phyloP scores from a whole-genome alignment of 1,140 invertebrate genomes.

The Chironomus striatipennis region DNA sequence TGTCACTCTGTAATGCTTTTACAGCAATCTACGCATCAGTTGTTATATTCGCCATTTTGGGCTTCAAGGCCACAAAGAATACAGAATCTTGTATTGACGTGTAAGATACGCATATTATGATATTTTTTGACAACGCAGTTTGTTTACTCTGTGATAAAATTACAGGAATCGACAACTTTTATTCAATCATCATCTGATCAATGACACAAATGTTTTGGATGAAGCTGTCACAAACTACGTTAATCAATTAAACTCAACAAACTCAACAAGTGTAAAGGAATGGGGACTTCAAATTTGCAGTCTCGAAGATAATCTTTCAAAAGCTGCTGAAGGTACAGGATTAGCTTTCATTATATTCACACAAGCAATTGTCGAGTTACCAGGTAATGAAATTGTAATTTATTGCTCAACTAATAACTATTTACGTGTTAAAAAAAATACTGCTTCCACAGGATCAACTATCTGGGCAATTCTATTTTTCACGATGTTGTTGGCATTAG shows the following conservation, averaged over 20 bases:
- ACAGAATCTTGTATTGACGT: conserved; percentile 65
- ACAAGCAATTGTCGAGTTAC: conserved; percentile 82
- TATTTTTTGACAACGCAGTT: background rate
- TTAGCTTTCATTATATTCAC: conserved; percentile 88
- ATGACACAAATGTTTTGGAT: conserved; percentile 43
- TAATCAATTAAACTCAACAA: conserved; percentile 38
- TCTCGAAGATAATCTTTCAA: conserved; percentile 19
- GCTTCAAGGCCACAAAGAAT: conserved; percentile 76
- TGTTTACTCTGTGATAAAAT: conserved; percentile 27
- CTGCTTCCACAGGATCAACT: conserved; percentile 54
- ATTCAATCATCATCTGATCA: conserved; percentile 43
- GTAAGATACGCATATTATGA: conserved; percentile 46
- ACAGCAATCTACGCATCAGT: conserved; percentile 92
- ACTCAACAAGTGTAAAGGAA: conserved; percentile 37
- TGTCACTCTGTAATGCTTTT: conserved; percentile 81
- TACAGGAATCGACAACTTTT: conserved; percentile 53
- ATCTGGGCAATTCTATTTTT: conserved; percentile 93
- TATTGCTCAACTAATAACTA: background rate
- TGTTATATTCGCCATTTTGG: conserved; percentile 80
- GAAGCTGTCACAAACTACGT: conserved; percentile 47
- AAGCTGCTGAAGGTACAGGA: conserved; percentile 89
- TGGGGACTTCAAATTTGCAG: conserved; percentile 52
- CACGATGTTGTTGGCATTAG: conserved; percentile 81
- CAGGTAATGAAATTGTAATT: conserved; percentile 33
- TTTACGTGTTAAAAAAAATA: background rate